Conservation (phyloP, 2,888 invertebrate genomes). For the Steinernema scapterisci region DNA sequence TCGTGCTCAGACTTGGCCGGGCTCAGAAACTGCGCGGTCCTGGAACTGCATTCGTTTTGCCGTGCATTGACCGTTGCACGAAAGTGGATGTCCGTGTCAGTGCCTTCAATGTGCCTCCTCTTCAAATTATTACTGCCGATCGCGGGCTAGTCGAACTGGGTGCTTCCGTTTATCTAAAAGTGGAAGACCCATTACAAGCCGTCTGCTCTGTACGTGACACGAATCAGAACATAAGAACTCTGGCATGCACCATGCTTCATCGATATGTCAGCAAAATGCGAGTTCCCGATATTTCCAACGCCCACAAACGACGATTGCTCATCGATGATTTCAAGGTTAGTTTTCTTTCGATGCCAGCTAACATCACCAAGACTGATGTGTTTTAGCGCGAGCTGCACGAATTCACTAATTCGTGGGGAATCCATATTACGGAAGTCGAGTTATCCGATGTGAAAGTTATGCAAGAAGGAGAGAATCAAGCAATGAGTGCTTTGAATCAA, state of each 20-base stretch:
- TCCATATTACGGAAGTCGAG: conserved; percentile 68
- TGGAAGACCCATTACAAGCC: conserved; percentile 68
- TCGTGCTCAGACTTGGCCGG: conserved; percentile 65
- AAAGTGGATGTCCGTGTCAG: conserved; percentile 69
- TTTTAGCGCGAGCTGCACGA: conserved; percentile 68
- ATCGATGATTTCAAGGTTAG: conserved; percentile 50
- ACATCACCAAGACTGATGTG: too few species aligned
- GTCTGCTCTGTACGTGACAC: conserved; percentile 68
- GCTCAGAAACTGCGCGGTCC: conserved; percentile 61
- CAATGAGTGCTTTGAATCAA: conserved; percentile 38
- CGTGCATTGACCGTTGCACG: conserved; percentile 68
- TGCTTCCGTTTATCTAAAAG: conserved; percentile 69
- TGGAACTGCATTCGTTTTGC: conserved; percentile 69
- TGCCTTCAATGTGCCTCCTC: conserved; percentile 70
- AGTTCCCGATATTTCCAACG: conserved; percentile 61
- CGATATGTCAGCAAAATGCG: conserved; percentile 67
- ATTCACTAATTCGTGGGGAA: conserved; percentile 67
- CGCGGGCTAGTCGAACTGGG: conserved; percentile 70
- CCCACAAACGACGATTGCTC: conserved; percentile 48
- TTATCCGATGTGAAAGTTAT: conserved; percentile 66
- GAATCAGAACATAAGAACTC: conserved; percentile 56
- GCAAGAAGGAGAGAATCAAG: conserved; percentile 62
- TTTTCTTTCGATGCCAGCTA: neutral
- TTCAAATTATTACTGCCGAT: conserved; percentile 70
- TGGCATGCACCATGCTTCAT: conserved; percentile 69